These are phyloP conservation scores for Seriola dumerili DNA, from an alignment of 2,113 vertebrate species.

Conservation along the genomic window DNA sequence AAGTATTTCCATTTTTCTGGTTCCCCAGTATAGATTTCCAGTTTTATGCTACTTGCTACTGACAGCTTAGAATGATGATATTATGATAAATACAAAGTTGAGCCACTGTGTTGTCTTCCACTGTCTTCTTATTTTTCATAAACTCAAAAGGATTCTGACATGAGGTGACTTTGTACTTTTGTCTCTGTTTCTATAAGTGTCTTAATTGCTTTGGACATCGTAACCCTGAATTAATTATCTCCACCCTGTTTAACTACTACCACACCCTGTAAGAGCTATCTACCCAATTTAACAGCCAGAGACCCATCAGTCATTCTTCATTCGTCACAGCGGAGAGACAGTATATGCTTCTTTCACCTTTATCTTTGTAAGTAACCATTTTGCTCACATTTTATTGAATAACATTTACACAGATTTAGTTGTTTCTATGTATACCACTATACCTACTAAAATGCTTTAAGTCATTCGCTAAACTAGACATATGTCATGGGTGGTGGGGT, in stretches of 20 bases:
- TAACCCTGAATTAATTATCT: not conserved
- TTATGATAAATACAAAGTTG: no score
- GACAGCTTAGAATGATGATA: no score
- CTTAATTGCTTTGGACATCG: not conserved
- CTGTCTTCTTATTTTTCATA: no score
- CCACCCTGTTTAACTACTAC: not conserved
- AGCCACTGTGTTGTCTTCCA: no score
- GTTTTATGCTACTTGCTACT: no score
- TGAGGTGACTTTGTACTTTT: not conserved
- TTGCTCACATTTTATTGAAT: not conserved
- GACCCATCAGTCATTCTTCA: not conserved
- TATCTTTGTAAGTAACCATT: conserved; percentile 20
- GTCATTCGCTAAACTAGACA: no score
- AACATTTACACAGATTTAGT: not conserved
- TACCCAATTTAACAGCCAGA: not conserved
- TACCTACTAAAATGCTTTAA: no score
- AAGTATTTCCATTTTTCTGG: no score
- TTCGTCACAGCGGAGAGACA: not conserved
- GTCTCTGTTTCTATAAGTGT: not conserved
- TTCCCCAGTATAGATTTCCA: no score
- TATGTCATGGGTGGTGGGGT: no score
- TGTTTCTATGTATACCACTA: not conserved
- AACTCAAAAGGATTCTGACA: no score
- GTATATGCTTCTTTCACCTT: not conserved
- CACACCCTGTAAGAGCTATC: not conserved